Evolutionary conservation across 92 coral and sea anemone species (phyloP), one percentile per base, ranked within the genome.

Genomic region (Zoanthus gigantus): DNA sequence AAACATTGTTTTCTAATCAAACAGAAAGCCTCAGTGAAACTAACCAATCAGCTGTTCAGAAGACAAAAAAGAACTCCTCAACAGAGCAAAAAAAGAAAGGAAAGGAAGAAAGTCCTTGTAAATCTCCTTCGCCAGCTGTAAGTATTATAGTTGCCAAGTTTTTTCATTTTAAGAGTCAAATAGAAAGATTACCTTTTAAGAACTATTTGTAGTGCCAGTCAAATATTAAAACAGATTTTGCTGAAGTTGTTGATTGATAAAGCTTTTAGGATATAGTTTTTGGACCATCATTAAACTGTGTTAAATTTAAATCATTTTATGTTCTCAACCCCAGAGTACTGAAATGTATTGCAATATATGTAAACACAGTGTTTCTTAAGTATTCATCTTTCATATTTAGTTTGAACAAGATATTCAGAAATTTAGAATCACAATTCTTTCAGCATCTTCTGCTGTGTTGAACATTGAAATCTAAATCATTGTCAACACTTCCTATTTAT

Each of bases 1-100:
- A 94, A 75, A 71, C 82, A 71, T 78, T 47, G 47, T 56, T 66
- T 28, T 34, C 58, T 45, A 50, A 71, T 81, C 58, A 45, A 66
- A 32, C 16, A 46, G 28, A 81, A 13, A 81, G 46, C 5, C 75
- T 17, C 32, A 14, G 12, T 8, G 56, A 32, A 66, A 50, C 31
- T 9, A 31, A 66, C 42, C 45, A 23, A 18, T 54, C 71, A 9
- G 2, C 56, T 50, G 60, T 17, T 52, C 32, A 48, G 17, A 81
- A 66, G 44, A 29, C 45, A 47, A 81, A 65, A 15, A 85, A 74
- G 74, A 74, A 75, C 15, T 60, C 29, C 11, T 4, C 48, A 18
- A 60, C 61, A 81, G 85, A 66, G 3, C 44, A 45, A 3, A 81
- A 66, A 13, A 81, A 65, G 65, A 81, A 81, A 53, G 47, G 45